Conservation (phyloP, 2,888 invertebrate genomes). For the Metopia argyrocephala region DNA sequence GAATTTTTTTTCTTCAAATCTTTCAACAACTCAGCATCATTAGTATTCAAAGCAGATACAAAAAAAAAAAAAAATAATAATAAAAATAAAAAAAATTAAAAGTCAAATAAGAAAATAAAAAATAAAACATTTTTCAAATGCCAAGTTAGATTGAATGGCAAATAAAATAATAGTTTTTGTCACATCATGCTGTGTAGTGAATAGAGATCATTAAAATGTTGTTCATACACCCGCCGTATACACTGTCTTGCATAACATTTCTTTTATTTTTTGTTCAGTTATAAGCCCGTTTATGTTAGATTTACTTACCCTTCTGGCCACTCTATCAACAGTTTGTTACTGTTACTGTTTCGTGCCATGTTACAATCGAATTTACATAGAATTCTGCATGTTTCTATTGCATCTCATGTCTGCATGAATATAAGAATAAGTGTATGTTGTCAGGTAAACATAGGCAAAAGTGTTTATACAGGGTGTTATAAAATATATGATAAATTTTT, state of each 20-base stretch:
- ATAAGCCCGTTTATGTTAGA: not conserved
- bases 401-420: not conserved
- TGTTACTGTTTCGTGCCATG: slow-evolving; percentile 11
- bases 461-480: not conserved
- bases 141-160: slow-evolving; percentile 7
- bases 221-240: not conserved
- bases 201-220: slow-evolving; percentile 26
- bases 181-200: slow-evolving; percentile 33
- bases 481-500: not conserved
- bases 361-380: slow-evolving; percentile 12
- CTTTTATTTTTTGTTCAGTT: not conserved
- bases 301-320: not conserved
- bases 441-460: slow-evolving; percentile 1
- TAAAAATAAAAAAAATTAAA: too few species aligned
- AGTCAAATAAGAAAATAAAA: too few species aligned
- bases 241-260: not conserved
- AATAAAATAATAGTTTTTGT: slow-evolving; percentile 35
- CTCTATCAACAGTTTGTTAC: not conserved
- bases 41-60: not conserved
- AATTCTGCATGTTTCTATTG: not conserved
- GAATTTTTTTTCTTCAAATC: not conserved
- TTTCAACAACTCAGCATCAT: slow-evolving; percentile 1
- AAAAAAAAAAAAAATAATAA: not conserved
- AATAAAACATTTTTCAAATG: not conserved
- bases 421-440: slow-evolving; percentile 6